These are phyloP conservation scores for Aldabrachelys gigantea DNA, from an alignment of 2,113 vertebrate species.

Conservation along the genomic window DNA sequence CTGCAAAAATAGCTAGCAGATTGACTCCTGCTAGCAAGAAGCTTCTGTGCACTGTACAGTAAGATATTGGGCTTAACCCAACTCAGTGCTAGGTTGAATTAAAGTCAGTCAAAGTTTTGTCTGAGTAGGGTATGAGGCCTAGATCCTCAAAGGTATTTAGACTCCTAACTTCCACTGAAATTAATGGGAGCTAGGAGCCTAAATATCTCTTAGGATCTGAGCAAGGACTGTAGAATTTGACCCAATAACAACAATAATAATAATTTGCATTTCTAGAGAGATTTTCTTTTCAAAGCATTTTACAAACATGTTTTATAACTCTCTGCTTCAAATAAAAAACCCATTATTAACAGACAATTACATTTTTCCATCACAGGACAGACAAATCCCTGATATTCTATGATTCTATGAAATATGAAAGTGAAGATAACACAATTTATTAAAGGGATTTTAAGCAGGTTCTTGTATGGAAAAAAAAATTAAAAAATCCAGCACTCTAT, in stretches of 20 bases:
- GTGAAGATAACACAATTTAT: neutral
- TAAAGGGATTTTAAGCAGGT: neutral
- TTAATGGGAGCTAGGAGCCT: neutral
- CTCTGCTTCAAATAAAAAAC: neutral
- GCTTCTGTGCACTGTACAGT: too few species aligned
- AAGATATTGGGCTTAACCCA: too few species aligned
- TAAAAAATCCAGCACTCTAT: neutral
- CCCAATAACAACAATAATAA: neutral
- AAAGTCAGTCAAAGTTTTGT: too few species aligned
- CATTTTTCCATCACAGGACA: neutral
- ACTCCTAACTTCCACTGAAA: neutral
- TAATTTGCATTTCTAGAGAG: neutral
- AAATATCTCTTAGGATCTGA: neutral
- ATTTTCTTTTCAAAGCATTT: neutral
- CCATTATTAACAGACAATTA: neutral
- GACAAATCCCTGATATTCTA: neutral
- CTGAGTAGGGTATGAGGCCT: too few species aligned
- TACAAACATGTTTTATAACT: neutral
- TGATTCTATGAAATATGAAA: neutral
- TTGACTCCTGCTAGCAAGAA: too few species aligned
- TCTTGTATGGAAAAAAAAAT: neutral
- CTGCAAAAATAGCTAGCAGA: too few species aligned
- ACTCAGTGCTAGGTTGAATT: too few species aligned
- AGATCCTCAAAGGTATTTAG: neutral
- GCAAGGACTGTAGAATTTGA: neutral